Evolutionary conservation across 2,797 vertebrate species (phyloP).

Genomic region (Emydoidea blandingii): DNA sequence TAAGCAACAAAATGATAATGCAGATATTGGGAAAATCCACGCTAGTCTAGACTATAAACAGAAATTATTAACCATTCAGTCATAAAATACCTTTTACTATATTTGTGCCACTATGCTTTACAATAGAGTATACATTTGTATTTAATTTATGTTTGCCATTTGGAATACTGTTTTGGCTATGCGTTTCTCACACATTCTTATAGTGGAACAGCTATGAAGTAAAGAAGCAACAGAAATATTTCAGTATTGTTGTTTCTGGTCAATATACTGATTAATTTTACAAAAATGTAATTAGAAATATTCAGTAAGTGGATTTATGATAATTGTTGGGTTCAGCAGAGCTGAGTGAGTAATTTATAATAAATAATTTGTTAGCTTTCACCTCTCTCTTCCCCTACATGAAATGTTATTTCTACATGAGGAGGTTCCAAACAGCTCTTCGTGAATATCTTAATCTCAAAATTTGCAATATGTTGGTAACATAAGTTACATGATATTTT

Average conservation of each 20-base stretch:
- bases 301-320: not conserved
- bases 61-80: not conserved
- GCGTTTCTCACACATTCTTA: slow-evolving; percentile 14
- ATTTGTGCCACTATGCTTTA: slow-evolving; percentile 11
- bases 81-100: not conserved
- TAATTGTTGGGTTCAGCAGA: slow-evolving; percentile 4
- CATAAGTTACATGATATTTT: not conserved
- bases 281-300: not conserved
- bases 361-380: slow-evolving; percentile 38
- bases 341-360: slow-evolving; percentile 14
- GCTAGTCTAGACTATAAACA: not conserved
- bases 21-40: not conserved
- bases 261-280: not conserved
- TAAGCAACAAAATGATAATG: not conserved
- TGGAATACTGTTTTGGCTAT: not conserved
- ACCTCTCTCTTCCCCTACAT: not conserved
- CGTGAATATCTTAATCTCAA: slow-evolving; percentile 5
- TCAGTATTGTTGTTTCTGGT: not conserved
- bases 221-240: slow-evolving; percentile 6
- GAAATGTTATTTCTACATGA: not conserved
- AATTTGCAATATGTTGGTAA: not conserved
- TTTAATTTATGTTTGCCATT: not conserved
- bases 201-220: not conserved
- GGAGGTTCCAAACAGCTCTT: not conserved
- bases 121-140: not conserved